These are phyloP conservation scores for Spicauda simplicius DNA, from an alignment of 2,888 invertebrate species.

Conservation along the genomic window DNA sequence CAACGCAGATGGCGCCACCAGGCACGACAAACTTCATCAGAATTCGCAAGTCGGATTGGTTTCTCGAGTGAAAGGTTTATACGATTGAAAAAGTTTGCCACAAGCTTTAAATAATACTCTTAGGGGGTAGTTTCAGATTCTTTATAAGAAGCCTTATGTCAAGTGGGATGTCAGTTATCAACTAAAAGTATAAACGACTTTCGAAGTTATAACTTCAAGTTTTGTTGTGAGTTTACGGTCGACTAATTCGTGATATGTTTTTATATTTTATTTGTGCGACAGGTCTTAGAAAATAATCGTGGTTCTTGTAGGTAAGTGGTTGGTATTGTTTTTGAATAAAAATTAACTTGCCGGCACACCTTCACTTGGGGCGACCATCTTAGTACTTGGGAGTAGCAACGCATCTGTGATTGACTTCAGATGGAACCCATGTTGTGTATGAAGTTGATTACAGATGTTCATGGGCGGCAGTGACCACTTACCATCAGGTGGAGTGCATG, in stretches of 20 bases:
- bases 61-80: slow-evolving; percentile 22
- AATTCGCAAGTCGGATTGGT: slow-evolving; percentile 21
- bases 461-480: too few species aligned
- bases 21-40: slow-evolving; percentile 13
- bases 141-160: slow-evolving; percentile 3
- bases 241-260: neutral
- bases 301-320: too few species aligned
- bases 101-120: slow-evolving; percentile 11
- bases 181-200: neutral
- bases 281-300: too few species aligned
- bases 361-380: too few species aligned
- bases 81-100: slow-evolving; percentile 24
- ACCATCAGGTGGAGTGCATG: too few species aligned
- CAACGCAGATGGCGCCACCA: neutral
- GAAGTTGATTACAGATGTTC: too few species aligned
- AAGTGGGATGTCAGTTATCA: neutral
- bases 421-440: too few species aligned
- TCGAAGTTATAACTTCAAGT: neutral
- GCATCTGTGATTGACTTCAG: too few species aligned
- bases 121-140: neutral
- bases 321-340: too few species aligned
- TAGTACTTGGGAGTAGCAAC: too few species aligned
- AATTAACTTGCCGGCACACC: too few species aligned
- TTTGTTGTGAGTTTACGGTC: neutral
- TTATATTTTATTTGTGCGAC: neutral